phyloP scores from a whole-genome alignment of 2,797 vertebrate species.

The Danio kyathit region DNA sequence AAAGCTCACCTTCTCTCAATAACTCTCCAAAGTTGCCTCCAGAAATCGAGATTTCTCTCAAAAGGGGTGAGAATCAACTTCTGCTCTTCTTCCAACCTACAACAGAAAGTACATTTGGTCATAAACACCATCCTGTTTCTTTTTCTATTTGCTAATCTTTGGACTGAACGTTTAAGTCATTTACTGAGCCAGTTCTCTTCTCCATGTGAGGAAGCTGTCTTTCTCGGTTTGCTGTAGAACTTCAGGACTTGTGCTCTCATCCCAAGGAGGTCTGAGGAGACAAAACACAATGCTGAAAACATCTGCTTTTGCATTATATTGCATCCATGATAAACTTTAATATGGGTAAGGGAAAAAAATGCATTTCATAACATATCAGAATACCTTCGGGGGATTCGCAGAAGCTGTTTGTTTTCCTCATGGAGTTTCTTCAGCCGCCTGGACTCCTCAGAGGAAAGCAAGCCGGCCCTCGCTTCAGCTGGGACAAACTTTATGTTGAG shows the following conservation, averaged over 20 bases:
- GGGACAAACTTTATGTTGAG: constrained; percentile 91
- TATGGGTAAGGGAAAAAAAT: neutral
- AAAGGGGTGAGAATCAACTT: constrained; percentile 94
- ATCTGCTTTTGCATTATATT: neutral
- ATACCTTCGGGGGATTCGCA: constrained; percentile 91
- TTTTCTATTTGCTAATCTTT: neutral
- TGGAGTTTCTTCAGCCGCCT: constrained; percentile 85
- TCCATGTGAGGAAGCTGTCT: constrained; percentile 93
- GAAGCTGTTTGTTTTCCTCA: constrained; percentile 87
- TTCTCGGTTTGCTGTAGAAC: constrained; percentile 88
- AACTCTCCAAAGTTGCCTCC: constrained; percentile 98
- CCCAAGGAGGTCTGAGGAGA: constrained; percentile 87
- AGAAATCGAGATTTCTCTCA: constrained; percentile 97
- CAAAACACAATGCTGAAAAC: neutral
- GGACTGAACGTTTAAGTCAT: neutral
- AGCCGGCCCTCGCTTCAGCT: constrained; percentile 83
- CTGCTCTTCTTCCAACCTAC: constrained; percentile 93
- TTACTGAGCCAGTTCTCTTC: constrained; percentile 89
- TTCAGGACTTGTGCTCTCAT: constrained; percentile 87
- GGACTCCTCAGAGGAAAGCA: constrained; percentile 86
- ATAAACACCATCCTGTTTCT: neutral
- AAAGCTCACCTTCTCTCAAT: constrained; percentile 91
- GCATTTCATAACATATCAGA: neutral
- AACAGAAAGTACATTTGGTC: neutral
- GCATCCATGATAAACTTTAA: neutral